Base-by-base conservation (phyloP, 2,113 vertebrate genomes). In the Dunckerocampus dactyliophorus region DNA sequence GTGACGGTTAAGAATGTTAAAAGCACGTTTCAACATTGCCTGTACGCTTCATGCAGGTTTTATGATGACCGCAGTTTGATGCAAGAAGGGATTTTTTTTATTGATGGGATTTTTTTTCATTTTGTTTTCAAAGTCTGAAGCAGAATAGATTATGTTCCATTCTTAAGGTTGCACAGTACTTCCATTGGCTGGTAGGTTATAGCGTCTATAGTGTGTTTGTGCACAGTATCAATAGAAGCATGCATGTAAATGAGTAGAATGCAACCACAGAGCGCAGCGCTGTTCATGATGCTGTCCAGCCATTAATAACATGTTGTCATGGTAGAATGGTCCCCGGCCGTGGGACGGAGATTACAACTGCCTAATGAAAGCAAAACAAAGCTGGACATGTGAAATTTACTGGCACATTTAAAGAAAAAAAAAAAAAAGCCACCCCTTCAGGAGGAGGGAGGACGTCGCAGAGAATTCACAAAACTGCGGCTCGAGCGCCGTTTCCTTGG, bases 321-420 rank as follows among this genome's bases (percentile, higher is more conserved):
- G 82, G 78, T 84, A 88, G 77, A 78, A 80, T 74, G 62, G 21
- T 42, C 80, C 77, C 77, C 77, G 84, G 82, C 85, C 86, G 83
- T 81, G 86, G 74, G 81, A 88, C 75, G 77, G 80, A 88, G 89
- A 91, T 91, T 90, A 91, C 77, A 85, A 87, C 72, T 7, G 34
- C 76, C 84, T 89, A 90, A 91, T 90, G 89, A 91, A 92, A 91
- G 86, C 85, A 88, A 92, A 92, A 91, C 89, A 91, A 89, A 90
- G 85, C 87, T 86, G 83, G 90, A 92, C 91, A 90, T 87, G 89
- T 88, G 87, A 89, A 90, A 91, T 91, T 91, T 91, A 91, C 91
- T 92, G 89, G 87, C 86, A 84, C 83, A 85, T 88, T 90, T 90
- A 88, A 83, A 81, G 82, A 86, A 88, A 87, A 77, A 78, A 75